Evolutionary conservation across 2,888 invertebrate species (phyloP).

Genomic region (Orchesellides sinensis): DNA sequence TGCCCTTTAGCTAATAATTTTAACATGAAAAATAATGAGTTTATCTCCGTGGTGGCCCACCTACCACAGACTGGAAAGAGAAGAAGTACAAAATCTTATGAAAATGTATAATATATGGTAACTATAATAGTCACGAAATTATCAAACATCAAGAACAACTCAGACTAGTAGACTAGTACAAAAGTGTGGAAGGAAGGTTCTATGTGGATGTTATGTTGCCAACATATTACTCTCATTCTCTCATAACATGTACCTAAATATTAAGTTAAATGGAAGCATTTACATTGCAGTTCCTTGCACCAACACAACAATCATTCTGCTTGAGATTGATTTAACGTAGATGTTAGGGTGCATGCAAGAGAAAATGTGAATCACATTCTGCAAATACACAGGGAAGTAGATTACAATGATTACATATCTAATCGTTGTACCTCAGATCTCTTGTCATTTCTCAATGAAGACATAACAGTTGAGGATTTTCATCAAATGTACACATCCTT

Average conservation of each 20-base stretch:
- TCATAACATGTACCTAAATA: too few relatives aligned
- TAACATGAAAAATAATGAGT: slow-evolving; percentile 75
- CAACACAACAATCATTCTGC: too few relatives aligned
- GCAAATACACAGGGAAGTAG: too few relatives aligned
- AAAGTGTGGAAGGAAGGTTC: too few relatives aligned
- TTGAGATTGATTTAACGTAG: too few relatives aligned
- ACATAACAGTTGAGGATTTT: slow-evolving; percentile 2
- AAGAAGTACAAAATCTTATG: background rate
- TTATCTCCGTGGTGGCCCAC: slow-evolving; percentile 75
- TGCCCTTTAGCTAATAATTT: slow-evolving; percentile 75
- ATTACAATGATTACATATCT: background rate
- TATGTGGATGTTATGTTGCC: too few relatives aligned
- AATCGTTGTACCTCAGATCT: background rate
- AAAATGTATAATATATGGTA: slow-evolving; percentile 21
- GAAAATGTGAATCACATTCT: too few relatives aligned
- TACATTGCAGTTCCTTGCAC: too few relatives aligned
- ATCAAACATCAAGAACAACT: slow-evolving; percentile 7
- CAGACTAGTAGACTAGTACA: background rate
- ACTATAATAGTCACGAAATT: slow-evolving; percentile 25
- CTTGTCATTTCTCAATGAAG: slow-evolving; percentile 36
- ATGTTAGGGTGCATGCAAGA: too few relatives aligned
- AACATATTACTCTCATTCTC: too few relatives aligned
- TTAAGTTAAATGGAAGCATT: too few relatives aligned
- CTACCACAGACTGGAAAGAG: slow-evolving; percentile 73
- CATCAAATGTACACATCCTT: background rate